Conservation (phyloP, 2,888 invertebrate species). For the Maniola hyperantus region DNA sequence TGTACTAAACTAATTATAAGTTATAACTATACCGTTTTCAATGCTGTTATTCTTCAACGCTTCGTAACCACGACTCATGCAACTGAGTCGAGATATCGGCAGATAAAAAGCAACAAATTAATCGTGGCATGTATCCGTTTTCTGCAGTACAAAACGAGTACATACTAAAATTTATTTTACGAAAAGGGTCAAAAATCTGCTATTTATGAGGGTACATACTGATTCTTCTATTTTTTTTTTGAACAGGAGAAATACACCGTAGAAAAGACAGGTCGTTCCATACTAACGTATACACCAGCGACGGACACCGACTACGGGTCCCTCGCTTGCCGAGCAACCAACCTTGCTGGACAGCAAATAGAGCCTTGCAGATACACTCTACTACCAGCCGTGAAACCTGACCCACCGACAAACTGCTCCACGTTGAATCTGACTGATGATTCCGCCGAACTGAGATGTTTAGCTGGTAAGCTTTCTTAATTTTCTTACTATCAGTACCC, state of each 20-base stretch:
- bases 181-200: no score
- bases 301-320: slow-evolving; percentile 90
- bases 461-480: slow-evolving; percentile 65
- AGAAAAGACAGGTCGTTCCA: slow-evolving; percentile 82
- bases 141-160: no score
- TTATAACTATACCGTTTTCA: no score
- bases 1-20: no score
- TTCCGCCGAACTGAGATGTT: slow-evolving; percentile 88
- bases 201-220: no score
- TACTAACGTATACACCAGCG: slow-evolving; percentile 89
- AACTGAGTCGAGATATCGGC: no score
- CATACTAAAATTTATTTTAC: no score
- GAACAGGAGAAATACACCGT: slow-evolving; percentile 80
- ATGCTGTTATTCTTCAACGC: no score
- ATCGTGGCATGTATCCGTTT: no score
- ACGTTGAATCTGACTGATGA: slow-evolving; percentile 90
- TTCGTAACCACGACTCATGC: no score
- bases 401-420: slow-evolving; percentile 89
- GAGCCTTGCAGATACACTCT: slow-evolving; percentile 89
- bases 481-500: neutral
- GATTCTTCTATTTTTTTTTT: no score
- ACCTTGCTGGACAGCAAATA: slow-evolving; percentile 87
- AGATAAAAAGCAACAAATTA: no score
- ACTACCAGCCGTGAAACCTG: slow-evolving; percentile 90
- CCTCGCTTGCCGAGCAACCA: slow-evolving; percentile 88